Conservation (phyloP, 2,113 vertebrate genomes). For the Maccullochella peelii region DNA sequence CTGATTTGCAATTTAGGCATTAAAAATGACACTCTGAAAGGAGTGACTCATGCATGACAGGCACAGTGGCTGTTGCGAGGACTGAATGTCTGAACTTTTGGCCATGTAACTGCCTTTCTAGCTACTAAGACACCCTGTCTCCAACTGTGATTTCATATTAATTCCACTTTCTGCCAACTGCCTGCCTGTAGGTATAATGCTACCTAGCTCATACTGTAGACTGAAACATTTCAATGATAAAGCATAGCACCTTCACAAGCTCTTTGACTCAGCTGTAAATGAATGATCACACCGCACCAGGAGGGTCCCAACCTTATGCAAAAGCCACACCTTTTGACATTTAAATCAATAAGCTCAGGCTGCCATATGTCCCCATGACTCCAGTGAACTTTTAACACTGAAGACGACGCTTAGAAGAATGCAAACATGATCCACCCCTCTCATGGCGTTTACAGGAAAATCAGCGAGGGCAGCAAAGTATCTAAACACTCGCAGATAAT, state of each 20-base stretch:
- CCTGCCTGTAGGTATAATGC: conserved; percentile 26
- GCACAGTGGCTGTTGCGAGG: conserved; percentile 28
- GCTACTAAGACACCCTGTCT: conserved; percentile 19
- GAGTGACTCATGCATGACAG: conserved; percentile 50
- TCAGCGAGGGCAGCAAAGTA: conserved; percentile 72
- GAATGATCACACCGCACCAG: conserved; percentile 64
- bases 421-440: conserved; percentile 78
- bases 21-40: conserved; percentile 45
- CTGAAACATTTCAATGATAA: conserved; percentile 74
- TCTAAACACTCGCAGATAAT: conserved; percentile 81
- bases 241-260: conserved; percentile 53
- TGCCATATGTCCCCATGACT: conserved; percentile 66
- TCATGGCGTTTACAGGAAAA: conserved; percentile 81
- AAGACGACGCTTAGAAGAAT: conserved; percentile 69
- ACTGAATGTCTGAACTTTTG: conserved; percentile 48
- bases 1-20: conserved; percentile 53
- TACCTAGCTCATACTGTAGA: conserved; percentile 30
- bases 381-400: conserved; percentile 80
- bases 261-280: conserved; percentile 62
- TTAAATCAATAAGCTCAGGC: conserved; percentile 73
- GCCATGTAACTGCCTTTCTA: conserved; percentile 34
- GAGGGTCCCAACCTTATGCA: conserved; percentile 63
- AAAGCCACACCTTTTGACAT: conserved; percentile 81
- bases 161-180: conserved; percentile 15
- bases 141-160: conserved; percentile 32